phyloP scores from a whole-genome alignment of 1,140 invertebrate genomes.

The Aphaenogaster floridana region DNA sequence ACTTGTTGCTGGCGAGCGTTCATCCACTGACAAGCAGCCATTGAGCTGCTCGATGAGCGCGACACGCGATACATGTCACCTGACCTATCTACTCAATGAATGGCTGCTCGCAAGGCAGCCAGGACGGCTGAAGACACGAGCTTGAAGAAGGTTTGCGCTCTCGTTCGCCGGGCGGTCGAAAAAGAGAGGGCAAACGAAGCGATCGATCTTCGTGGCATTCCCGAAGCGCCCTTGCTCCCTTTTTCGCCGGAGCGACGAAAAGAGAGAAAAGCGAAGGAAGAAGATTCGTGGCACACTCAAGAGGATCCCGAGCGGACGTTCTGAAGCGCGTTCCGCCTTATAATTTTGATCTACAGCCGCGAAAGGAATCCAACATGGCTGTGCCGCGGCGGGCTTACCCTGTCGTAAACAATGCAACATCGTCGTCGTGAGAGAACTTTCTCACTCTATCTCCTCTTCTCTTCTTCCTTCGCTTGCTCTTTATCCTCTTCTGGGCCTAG shows the following conservation, averaged over 20 bases:
- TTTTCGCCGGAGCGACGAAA: conserved; percentile 30
- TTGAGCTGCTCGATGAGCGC: conserved; percentile 44
- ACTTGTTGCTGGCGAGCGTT: conserved; percentile 58
- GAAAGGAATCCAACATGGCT: conserved; percentile 83
- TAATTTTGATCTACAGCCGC: conserved; percentile 82
- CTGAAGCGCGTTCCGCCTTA: conserved; percentile 77
- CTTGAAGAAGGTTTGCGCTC: conserved; percentile 58
- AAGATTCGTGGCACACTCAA: conserved; percentile 40
- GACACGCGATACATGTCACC: conserved; percentile 71
- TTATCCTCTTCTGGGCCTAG: conserved; percentile 30
- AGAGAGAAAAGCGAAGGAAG: background rate
- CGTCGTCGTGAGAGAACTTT: conserved; percentile 53
- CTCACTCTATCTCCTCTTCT: conserved; percentile 67
- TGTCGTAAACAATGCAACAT: conserved; percentile 81
- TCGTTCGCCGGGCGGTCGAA: conserved; percentile 51
- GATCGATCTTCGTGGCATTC: conserved; percentile 56
- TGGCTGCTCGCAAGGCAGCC: conserved; percentile 49
- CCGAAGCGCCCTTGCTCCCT: conserved; percentile 40
- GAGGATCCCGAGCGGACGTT: conserved; percentile 63
- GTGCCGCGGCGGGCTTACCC: conserved; percentile 55
- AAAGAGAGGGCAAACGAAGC: conserved; percentile 51
- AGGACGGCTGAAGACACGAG: conserved; percentile 28
- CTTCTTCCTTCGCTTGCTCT: conserved; percentile 44
- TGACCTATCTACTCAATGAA: conserved; percentile 58
- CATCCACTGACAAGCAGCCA: conserved; percentile 44